Conservation (phyloP, 2,888 invertebrate species). For the Pandemis cinnamomeana region DNA sequence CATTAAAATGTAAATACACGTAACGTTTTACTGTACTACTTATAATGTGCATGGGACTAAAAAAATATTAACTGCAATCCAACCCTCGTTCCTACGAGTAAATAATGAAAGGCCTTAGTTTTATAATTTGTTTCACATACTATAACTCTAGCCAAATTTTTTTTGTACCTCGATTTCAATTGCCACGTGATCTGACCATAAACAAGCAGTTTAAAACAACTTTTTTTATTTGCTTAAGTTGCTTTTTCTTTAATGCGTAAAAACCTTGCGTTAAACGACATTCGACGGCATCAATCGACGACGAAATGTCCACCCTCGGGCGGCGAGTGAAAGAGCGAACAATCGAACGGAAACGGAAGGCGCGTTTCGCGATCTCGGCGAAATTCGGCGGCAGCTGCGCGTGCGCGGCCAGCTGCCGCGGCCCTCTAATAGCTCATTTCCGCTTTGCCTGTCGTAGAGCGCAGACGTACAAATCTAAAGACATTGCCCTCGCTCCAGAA, state of each 20-base stretch:
- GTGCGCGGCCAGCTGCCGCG: slow-evolving; percentile 63
- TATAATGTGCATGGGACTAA: no score
- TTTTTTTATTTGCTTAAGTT: no score
- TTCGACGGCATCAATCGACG: slow-evolving; percentile 51
- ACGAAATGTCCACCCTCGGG: slow-evolving; percentile 73
- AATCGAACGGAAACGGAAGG: slow-evolving; percentile 83
- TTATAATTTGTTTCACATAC: no score
- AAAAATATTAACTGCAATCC: no score
- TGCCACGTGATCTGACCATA: no score
- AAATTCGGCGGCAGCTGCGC: slow-evolving; percentile 81
- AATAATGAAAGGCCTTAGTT: no score
- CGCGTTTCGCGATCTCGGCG: slow-evolving; percentile 82
- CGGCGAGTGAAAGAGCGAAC: slow-evolving; percentile 62
- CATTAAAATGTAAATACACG: no score
- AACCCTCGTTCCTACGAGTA: no score
- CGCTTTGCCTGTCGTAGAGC: slow-evolving; percentile 64
- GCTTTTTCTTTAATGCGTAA: slow-evolving; percentile 23
- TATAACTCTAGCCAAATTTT: no score
- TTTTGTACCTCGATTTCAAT: no score
- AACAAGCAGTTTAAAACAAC: no score
- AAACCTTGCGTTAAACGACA: slow-evolving; percentile 52
- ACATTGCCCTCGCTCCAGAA: slow-evolving; percentile 33
- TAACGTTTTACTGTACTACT: no score
- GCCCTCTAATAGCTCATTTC: slow-evolving; percentile 81
- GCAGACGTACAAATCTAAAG: slow-evolving; percentile 48